Evolutionary conservation across 2,113 vertebrate genomes (phyloP).

Genomic region (Saccopteryx bilineata): DNA sequence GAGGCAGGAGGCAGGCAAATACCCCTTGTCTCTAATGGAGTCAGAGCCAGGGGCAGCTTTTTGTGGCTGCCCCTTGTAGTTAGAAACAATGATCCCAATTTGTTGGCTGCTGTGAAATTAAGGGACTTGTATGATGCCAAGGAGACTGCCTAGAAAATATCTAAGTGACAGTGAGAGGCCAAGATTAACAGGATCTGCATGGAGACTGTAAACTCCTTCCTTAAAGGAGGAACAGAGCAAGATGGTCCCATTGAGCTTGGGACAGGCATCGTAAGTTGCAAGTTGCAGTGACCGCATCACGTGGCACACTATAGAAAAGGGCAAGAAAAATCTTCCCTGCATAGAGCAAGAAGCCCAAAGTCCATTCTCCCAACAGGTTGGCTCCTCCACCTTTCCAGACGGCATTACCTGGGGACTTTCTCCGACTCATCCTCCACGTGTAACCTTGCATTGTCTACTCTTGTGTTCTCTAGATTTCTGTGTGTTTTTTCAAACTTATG

Average conservation of each 20-base stretch:
- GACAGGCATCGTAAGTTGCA: rapidly evolving
- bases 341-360: background rate
- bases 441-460: rapidly evolving
- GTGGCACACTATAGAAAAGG: rapidly evolving
- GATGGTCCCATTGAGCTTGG: background rate
- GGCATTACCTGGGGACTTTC: rapidly evolving
- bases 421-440: background rate
- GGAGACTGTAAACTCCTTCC: background rate
- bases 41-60: constrained; percentile 33
- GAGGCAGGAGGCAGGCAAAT: constrained; percentile 37
- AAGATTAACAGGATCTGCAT: background rate
- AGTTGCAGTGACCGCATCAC: background rate
- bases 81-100: background rate
- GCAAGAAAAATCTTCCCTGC: background rate
- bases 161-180: background rate
- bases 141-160: constrained; percentile 2
- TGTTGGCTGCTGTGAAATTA: constrained; percentile 23
- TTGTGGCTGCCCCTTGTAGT: constrained; percentile 16
- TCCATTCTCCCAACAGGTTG: rapidly evolving
- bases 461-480: background rate
- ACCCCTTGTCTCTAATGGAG: background rate
- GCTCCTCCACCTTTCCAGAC: background rate
- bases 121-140: background rate
- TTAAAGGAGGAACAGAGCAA: background rate
- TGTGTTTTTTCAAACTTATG: background rate